Evolutionary conservation across 1,140 invertebrate genomes (phyloP).

Genomic region (Lethrus apterus): DNA sequence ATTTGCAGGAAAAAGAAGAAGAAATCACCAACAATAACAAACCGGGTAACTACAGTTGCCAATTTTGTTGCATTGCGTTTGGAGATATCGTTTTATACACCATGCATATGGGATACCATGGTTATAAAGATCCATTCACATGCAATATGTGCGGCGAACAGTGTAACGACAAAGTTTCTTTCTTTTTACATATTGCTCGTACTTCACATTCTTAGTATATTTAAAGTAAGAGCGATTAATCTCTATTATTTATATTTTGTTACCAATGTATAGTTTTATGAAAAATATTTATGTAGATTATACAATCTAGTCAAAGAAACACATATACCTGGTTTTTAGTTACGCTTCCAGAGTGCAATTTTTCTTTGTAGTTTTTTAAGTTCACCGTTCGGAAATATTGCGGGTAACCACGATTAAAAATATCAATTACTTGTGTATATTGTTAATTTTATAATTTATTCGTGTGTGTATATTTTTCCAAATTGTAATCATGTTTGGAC

Average conservation of each 20-base stretch:
- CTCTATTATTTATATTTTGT: background rate
- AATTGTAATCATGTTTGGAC: slow-evolving; percentile 1
- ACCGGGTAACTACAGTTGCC: slow-evolving; percentile 56
- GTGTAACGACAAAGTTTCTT: slow-evolving; percentile 73
- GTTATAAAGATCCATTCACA: slow-evolving; percentile 80
- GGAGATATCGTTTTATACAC: slow-evolving; percentile 86
- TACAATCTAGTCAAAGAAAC: slow-evolving; percentile 6
- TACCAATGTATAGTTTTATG: background rate
- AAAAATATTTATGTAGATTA: background rate
- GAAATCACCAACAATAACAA: slow-evolving; percentile 15
- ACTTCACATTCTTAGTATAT: slow-evolving; percentile 61
- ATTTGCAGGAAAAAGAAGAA: slow-evolving; percentile 17
- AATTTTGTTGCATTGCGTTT: slow-evolving; percentile 85
- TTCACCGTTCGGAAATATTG: no score
- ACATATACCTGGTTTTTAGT: background rate
- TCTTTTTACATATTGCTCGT: slow-evolving; percentile 86
- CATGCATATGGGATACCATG: slow-evolving; percentile 95
- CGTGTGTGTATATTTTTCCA: background rate
- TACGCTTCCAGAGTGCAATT: slow-evolving; percentile 7
- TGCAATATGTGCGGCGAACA: slow-evolving; percentile 91
- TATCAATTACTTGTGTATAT: no score
- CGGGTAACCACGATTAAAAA: no score
- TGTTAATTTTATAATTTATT: no score
- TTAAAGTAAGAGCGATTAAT: background rate
- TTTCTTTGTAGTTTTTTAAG: background rate